Evolutionary conservation across 1,140 invertebrate species (phyloP).

Genomic region (Magallana ariakensis): DNA sequence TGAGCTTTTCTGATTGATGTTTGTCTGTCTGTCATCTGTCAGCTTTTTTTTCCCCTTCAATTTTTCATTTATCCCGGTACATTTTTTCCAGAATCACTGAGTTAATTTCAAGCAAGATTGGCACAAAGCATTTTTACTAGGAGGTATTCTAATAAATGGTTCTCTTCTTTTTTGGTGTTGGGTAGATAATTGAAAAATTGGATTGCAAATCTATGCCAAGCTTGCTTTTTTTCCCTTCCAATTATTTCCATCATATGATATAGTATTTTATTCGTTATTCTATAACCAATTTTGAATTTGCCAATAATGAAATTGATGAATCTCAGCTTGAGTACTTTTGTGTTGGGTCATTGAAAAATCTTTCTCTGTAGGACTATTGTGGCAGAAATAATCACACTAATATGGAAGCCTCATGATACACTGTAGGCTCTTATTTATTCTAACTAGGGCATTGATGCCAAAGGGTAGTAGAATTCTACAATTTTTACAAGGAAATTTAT

Average conservation of each 20-base stretch:
- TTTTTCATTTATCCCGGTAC: conserved; percentile 6
- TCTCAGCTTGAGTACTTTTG: conserved; percentile 15
- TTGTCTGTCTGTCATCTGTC: too few species aligned
- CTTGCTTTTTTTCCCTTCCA: background rate
- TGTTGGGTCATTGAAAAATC: conserved; percentile 11
- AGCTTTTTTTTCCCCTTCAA: background rate
- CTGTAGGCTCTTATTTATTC: conserved; percentile 15
- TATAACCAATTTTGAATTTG: conserved; percentile 17
- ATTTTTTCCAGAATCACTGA: too few species aligned
- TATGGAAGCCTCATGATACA: conserved; percentile 9
- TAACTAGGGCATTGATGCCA: conserved; percentile 8
- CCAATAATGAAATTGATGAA: conserved; percentile 16
- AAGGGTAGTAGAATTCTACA: conserved; percentile 16
- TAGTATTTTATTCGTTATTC: background rate
- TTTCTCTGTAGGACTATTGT: conserved; percentile 15
- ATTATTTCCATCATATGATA: too few species aligned
- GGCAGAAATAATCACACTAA: conserved; percentile 15
- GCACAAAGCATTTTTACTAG: background rate
- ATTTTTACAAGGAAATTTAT: conserved; percentile 17
- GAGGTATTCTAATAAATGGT: conserved; percentile 16
- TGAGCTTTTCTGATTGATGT: background rate
- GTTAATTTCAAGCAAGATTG: too few species aligned
- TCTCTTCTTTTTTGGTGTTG: conserved; percentile 15
- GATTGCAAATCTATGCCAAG: conserved; percentile 15
- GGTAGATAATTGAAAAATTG: conserved; percentile 10